These are phyloP conservation scores for Macrobrachium rosenbergii DNA, from an alignment of 1,140 invertebrate genomes.

Conservation along the genomic window DNA sequence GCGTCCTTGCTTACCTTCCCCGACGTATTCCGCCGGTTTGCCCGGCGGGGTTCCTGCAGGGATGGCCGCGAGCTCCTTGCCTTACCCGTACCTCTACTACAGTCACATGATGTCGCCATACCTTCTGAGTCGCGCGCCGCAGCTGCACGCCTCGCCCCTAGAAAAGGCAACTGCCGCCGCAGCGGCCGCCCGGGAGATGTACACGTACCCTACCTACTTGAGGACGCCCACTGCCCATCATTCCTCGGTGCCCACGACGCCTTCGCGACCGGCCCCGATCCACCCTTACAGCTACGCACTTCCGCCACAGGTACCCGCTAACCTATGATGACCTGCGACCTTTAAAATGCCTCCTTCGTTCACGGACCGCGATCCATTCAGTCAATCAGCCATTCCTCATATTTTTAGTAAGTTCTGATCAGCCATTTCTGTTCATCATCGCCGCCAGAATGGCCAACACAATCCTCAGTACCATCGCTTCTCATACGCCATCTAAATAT, in stretches of 20 bases:
- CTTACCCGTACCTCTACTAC: conserved; percentile 66
- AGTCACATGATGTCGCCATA: conserved; percentile 62
- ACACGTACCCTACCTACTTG: conserved; percentile 60
- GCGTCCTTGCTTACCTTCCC: conserved; percentile 58
- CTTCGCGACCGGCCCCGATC: conserved; percentile 61
- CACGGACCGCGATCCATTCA: background rate
- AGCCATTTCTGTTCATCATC: too few relatives aligned
- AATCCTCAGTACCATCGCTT: too few relatives aligned
- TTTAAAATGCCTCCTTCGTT: background rate
- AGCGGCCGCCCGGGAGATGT: conserved; percentile 53
- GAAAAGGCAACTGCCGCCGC: conserved; percentile 18
- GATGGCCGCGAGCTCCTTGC: conserved; percentile 44
- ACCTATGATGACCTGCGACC: conserved; percentile 30
- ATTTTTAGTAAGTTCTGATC: too few relatives aligned
- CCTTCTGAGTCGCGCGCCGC: conserved; percentile 53
- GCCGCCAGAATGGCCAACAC: too few relatives aligned
- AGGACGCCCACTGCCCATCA: conserved; percentile 37
- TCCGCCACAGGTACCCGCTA: conserved; percentile 61
- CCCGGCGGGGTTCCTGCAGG: conserved; percentile 45
- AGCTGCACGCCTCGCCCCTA: conserved; percentile 42
- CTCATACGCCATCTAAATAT: too few relatives aligned
- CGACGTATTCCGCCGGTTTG: conserved; percentile 56
- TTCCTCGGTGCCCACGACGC: conserved; percentile 42
- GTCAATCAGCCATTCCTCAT: too few relatives aligned
- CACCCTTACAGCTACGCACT: conserved; percentile 64